Conservation (phyloP, 92 coral and sea anemone genomes). For the Porites cylindrica region DNA sequence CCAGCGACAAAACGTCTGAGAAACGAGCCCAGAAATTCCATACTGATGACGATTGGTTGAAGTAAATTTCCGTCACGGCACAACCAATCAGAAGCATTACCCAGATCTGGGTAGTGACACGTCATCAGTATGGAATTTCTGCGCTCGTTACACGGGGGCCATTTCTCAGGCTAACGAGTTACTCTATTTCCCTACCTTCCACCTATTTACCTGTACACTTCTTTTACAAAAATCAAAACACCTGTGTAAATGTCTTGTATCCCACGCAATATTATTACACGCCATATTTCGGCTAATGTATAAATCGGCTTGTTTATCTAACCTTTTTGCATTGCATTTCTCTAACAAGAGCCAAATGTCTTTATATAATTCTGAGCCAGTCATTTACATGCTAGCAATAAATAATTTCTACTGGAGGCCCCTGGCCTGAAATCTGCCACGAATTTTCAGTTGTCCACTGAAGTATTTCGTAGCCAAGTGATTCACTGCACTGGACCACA, state of each 20-base stretch:
- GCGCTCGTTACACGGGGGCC: no score
- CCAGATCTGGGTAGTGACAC: no score
- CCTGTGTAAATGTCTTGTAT: background rate
- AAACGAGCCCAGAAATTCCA: no score
- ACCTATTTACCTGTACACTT: no score
- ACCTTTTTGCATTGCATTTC: background rate
- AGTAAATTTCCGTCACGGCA: no score
- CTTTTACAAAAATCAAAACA: no score
- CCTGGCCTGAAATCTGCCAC: conserved; percentile 5
- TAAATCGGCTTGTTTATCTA: background rate
- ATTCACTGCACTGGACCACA: background rate
- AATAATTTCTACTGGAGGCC: conserved; percentile 23
- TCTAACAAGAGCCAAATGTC: background rate
- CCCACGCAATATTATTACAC: background rate
- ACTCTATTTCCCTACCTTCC: no score
- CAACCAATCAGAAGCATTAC: no score
- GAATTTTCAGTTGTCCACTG: background rate
- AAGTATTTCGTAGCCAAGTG: background rate
- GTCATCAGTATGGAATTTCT: no score
- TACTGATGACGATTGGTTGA: no score
- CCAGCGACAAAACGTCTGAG: no score
- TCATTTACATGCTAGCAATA: conserved; percentile 14
- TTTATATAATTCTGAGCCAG: background rate
- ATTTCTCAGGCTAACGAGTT: no score
- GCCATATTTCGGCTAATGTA: background rate